Percentiles rank a stretch among this genome's conserved stretches.
These are phyloP conservation scores for Zaprionus taronus DNA, from an alignment of 1,140 invertebrate genomes.

Conservation along the genomic window DNA sequence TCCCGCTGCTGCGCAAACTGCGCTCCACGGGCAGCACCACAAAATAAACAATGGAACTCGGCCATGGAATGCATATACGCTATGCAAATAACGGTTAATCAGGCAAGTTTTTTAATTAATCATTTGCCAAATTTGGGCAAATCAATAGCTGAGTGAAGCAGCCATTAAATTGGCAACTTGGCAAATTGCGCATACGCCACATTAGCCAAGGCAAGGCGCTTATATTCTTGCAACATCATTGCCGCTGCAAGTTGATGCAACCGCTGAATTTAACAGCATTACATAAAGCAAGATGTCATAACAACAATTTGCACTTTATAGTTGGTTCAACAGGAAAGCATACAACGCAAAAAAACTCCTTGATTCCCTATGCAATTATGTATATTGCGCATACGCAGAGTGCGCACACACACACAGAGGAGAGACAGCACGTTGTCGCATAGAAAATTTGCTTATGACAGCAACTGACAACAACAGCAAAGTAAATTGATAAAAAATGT, in stretches of 20 bases:
- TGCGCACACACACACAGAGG: neutral
- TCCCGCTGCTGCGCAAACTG: neutral
- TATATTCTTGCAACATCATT: slow-evolving; percentile 17
- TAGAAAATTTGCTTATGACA: slow-evolving; percentile 50
- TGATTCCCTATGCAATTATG: slow-evolving; percentile 43
- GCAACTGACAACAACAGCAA: slow-evolving; percentile 42
- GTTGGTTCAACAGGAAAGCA: slow-evolving; percentile 19
- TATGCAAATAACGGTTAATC: slow-evolving; percentile 16
- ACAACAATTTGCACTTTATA: slow-evolving; percentile 39
- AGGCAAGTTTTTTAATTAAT: slow-evolving; percentile 17
- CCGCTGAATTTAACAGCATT: slow-evolving; percentile 27
- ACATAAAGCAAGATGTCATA: slow-evolving; percentile 32
- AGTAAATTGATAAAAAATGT: slow-evolving; percentile 52
- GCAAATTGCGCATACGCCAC: slow-evolving; percentile 43
- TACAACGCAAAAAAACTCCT: slow-evolving; percentile 6
- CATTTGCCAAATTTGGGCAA: neutral
- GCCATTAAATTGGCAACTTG: slow-evolving; percentile 26
- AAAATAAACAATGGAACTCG: slow-evolving; percentile 27
- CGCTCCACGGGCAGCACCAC: neutral
- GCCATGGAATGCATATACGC: slow-evolving; percentile 10
- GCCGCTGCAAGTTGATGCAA: slow-evolving; percentile 16
- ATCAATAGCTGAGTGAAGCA: neutral
- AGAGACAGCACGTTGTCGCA: slow-evolving; percentile 20
- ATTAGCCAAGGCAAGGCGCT: slow-evolving; percentile 26
- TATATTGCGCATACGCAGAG: slow-evolving; percentile 41